Evolutionary conservation across 2,888 invertebrate species (phyloP), one percentile per base, ranked within the genome.

Genomic region (Orthosia cruda): DNA sequence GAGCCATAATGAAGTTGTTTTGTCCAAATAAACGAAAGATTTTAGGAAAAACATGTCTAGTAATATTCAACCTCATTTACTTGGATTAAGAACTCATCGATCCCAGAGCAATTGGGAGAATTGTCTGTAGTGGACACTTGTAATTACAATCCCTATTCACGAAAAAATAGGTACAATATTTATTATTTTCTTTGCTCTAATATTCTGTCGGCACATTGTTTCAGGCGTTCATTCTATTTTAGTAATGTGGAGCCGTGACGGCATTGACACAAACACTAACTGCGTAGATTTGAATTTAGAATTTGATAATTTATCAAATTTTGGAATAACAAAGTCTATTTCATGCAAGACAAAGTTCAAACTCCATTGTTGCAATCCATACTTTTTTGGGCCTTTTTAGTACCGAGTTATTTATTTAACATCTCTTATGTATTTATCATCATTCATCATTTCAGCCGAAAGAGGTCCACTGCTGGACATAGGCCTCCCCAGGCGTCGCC

Each of bases 171-270:
- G 40, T 7, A 9, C 54, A 13, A 82, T 71, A 83, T 85, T 86
- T 80, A 83, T 86, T 86, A 87, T 86, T n/a, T n/a, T n/a, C n/a
- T n/a, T n/a, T 64, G 63, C 63, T 87, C 78, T 88, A 81, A 84
- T 89, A 89, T 89, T 87, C 86, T 58, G 67, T 40, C 16, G 52
- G 82, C 83, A 83, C 80, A 81, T 84, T 84, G 78, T 88, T 89
- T 89, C 84, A 87, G 83, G 83, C 84, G 74, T 84, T 84, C 83
- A 84, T 87, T 40, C 7, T 9, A 40, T 40, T 40, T 40, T 90
- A 90, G 89, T 90, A 90, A 89, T 86, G 89, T 87, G 73, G 72
- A 83, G 69, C 67, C 87, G 89, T 91, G 90, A 90, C 83, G 81
- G 74, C 59, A 71, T 73, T 62, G 74, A 80, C 79, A 77, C 45